A percentile compares a stretch with the other conserved stretches of the same genome.
Evolutionary conservation across 1,140 invertebrate genomes (phyloP).

Genomic region (Bombus confusus): DNA sequence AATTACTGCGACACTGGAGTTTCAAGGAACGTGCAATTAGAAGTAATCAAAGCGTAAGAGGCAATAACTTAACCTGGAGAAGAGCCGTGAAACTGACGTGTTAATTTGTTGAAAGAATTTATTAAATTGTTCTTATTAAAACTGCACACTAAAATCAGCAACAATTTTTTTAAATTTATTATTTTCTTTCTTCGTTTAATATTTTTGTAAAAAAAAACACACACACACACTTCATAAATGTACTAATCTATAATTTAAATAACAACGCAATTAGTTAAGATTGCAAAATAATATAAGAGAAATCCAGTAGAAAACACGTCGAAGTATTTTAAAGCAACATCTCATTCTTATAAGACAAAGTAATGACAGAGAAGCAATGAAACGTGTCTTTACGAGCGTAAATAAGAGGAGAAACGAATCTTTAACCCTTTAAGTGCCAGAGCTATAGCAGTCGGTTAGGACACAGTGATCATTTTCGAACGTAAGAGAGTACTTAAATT

Average conservation of each 20-base stretch:
- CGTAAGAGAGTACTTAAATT: constrained; percentile 24
- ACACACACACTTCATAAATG: background rate
- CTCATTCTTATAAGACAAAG: background rate
- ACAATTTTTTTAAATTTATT: background rate
- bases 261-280: background rate
- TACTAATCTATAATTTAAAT: background rate
- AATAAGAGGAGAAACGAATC: constrained; percentile 37
- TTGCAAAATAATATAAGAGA: background rate
- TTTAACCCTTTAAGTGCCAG: constrained; percentile 38
- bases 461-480: constrained; percentile 22
- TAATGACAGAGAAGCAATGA: constrained; percentile 23
- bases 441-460: constrained; percentile 6
- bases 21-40: constrained; percentile 19
- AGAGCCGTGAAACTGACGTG: background rate
- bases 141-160: too few species aligned
- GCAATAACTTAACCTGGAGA: background rate
- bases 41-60: background rate
- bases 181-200: background rate
- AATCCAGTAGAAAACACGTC: background rate
- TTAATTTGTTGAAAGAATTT: background rate
- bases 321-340: background rate
- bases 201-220: background rate
- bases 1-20: constrained; percentile 17
- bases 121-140: background rate
- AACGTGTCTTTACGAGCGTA: constrained; percentile 39